Evolutionary conservation across 2,797 vertebrate species (phyloP).

Genomic region (Podargus strigoides): DNA sequence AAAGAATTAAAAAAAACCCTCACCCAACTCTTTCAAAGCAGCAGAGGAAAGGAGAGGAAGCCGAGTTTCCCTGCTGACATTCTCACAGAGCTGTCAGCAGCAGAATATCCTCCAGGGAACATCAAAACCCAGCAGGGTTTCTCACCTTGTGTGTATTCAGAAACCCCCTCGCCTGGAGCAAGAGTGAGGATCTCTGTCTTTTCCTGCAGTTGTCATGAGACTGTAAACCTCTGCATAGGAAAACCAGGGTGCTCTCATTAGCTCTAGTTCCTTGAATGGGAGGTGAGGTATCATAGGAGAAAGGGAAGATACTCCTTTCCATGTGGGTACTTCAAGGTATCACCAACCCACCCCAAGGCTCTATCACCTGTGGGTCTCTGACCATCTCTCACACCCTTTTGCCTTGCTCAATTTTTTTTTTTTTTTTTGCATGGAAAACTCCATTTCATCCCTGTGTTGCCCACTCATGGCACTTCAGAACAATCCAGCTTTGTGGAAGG

Average conservation of each 20-base stretch:
- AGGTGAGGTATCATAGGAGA: not conserved
- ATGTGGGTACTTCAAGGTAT: not conserved
- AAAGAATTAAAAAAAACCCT: not conserved
- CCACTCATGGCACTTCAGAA: fast-evolving
- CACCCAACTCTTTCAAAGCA: not conserved
- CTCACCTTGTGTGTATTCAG: not conserved
- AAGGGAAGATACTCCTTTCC: not conserved
- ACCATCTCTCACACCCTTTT: not conserved
- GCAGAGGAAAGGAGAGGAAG: slow-evolving; percentile 23
- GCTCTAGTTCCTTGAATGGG: not conserved
- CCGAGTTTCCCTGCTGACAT: not conserved
- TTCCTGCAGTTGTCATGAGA: not conserved
- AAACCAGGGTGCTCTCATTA: not conserved
- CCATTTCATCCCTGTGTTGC: not conserved
- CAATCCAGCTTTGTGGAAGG: not conserved
- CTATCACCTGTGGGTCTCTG: not conserved
- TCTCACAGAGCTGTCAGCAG: not conserved
- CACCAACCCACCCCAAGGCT: not conserved
- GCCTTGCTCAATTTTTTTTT: not conserved
- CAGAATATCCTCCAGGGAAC: not conserved
- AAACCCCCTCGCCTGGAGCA: not conserved
- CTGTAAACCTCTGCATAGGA: fast-evolving
- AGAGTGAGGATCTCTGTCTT: not conserved
- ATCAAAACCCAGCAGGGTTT: not conserved
- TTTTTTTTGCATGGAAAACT: not conserved